These are phyloP conservation scores for Phrynosoma blainvillii DNA, from an alignment of 2,113 vertebrate genomes.

Conservation along the genomic window DNA sequence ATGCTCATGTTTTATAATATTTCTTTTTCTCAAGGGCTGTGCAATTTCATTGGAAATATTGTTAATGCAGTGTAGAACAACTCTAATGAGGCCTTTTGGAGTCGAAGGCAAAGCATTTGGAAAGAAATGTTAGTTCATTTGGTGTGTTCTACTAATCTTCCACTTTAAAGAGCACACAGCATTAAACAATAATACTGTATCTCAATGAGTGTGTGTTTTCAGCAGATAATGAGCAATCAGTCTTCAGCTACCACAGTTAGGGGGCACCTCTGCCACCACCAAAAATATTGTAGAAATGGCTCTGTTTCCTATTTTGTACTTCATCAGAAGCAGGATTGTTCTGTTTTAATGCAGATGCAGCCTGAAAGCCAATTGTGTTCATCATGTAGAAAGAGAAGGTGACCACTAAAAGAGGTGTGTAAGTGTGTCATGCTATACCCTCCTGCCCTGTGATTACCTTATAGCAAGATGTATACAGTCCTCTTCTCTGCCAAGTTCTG, in stretches of 20 bases:
- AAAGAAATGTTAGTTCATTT: constrained; percentile 46
- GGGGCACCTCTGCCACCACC: not conserved
- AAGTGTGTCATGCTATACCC: not conserved
- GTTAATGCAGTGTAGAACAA: constrained; percentile 34
- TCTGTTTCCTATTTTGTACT: not conserved
- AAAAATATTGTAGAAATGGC: not conserved
- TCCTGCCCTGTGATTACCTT: not conserved
- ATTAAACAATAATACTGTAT: not conserved
- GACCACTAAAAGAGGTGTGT: not conserved
- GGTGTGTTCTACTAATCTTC: constrained; percentile 45
- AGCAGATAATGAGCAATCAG: not conserved
- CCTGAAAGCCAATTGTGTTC: too few relatives aligned
- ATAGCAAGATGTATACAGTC: not conserved
- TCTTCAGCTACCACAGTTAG: not conserved
- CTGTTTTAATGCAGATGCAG: too few relatives aligned
- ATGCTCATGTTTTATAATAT: constrained; percentile 50
- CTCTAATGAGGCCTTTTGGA: constrained; percentile 35
- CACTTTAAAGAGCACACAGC: constrained; percentile 40
- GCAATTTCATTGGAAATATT: constrained; percentile 39
- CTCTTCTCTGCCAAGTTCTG: too few relatives aligned
- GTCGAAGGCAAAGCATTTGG: constrained; percentile 36
- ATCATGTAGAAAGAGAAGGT: not conserved
- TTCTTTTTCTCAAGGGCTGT: constrained; percentile 50
- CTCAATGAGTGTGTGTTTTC: not conserved
- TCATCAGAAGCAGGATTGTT: too few relatives aligned